A percentile compares a stretch with the other conserved stretches of the same genome.
These are phyloP conservation scores for Sarcophaga variegata DNA, from an alignment of 2,888 invertebrate genomes.

Conservation along the genomic window DNA sequence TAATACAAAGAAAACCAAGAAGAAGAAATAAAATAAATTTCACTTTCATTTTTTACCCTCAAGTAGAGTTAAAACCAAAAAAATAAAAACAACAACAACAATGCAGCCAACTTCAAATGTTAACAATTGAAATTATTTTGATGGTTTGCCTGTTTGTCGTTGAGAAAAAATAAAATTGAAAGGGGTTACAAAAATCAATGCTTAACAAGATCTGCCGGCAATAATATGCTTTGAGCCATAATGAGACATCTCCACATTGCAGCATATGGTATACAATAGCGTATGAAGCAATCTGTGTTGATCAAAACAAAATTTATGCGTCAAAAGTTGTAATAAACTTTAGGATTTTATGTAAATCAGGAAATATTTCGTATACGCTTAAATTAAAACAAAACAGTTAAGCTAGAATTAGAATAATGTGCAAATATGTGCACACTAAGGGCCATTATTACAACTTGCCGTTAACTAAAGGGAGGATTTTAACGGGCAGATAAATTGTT, in stretches of 20 bases:
- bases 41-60: constrained; percentile 64
- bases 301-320: constrained; percentile 36
- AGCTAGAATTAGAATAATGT: no score
- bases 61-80: not conserved
- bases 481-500: no score
- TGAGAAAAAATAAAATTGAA: constrained; percentile 13
- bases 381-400: no score
- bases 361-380: constrained; percentile 35
- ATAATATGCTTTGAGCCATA: constrained; percentile 54
- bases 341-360: constrained; percentile 66
- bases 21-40: constrained; percentile 42
- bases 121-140: constrained; percentile 60
- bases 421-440: no score
- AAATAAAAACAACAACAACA: not conserved
- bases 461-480: no score
- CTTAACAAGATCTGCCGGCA: constrained; percentile 61
- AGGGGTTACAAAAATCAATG: constrained; percentile 51
- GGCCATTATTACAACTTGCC: no score
- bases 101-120: constrained; percentile 10
- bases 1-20: not conserved
- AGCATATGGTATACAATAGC: not conserved
- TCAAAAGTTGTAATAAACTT: constrained; percentile 48
- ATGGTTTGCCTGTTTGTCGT: constrained; percentile 33
- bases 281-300: constrained; percentile 30
- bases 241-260: constrained; percentile 13